Percentiles rank a stretch among this genome's conserved stretches.
Evolutionary conservation across 92 coral and sea anemone species (phyloP).

Genomic region (Epizoanthus ramosus): DNA sequence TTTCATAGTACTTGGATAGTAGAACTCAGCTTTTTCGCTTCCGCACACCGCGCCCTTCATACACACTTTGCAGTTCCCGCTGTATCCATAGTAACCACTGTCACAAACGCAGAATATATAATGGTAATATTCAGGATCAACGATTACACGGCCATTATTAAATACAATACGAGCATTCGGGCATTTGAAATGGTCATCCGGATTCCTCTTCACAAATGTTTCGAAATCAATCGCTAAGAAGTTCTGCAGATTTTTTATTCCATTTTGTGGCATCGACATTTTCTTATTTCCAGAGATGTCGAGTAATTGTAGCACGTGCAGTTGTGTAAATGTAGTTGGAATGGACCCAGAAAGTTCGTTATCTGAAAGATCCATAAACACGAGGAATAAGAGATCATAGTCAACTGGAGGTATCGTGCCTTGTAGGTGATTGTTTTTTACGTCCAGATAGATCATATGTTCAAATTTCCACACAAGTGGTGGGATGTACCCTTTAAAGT

Average conservation of each 20-base stretch:
- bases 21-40: not conserved
- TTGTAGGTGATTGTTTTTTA: constrained; percentile 15
- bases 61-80: constrained; percentile 58
- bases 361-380: constrained; percentile 36
- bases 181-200: constrained; percentile 45
- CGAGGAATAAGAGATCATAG: constrained; percentile 13
- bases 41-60: constrained; percentile 56
- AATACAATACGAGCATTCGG: constrained; percentile 54
- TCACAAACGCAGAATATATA: constrained; percentile 63
- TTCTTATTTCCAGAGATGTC: constrained; percentile 33
- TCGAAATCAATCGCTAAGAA: constrained; percentile 31
- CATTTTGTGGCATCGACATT: constrained; percentile 16
- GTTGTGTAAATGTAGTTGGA: constrained; percentile 17
- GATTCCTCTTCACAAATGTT: constrained; percentile 19
- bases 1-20: constrained; percentile 51
- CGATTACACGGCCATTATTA: constrained; percentile 57
- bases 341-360: constrained; percentile 37
- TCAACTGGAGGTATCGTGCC: constrained; percentile 32
- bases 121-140: constrained; percentile 61
- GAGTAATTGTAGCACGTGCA: constrained; percentile 22
- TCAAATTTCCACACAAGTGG: constrained; percentile 32
- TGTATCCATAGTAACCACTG: constrained; percentile 52
- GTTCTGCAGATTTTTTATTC: constrained; percentile 24
- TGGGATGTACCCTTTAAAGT: constrained; percentile 31
- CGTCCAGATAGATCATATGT: constrained; percentile 31